Conservation (phyloP, 37 sponge, comb jelly and placozoan species). For the Diacarnus erythraeanus region DNA sequence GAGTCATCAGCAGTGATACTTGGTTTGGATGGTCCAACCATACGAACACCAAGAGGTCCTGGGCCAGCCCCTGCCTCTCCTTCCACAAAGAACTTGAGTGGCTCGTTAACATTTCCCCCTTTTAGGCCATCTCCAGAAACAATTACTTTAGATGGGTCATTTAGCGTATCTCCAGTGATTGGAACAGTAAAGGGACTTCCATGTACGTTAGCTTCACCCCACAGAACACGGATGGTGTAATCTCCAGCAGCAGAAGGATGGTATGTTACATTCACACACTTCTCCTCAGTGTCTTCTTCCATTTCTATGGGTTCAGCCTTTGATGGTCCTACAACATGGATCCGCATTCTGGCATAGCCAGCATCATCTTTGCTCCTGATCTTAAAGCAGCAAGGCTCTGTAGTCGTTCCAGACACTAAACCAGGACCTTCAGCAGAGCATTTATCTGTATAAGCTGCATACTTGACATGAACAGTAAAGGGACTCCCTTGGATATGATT, state of each 20-base stretch:
- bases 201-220: slow-evolving; percentile 86
- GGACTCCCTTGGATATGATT: slow-evolving; percentile 79
- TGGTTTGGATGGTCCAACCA: slow-evolving; percentile 87
- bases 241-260: slow-evolving; percentile 86
- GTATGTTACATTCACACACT: slow-evolving; percentile 72
- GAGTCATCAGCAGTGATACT: slow-evolving; percentile 75
- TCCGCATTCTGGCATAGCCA: slow-evolving; percentile 65
- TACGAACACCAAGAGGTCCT: slow-evolving; percentile 76
- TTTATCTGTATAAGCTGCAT: slow-evolving; percentile 83
- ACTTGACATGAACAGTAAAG: slow-evolving; percentile 70
- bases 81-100: slow-evolving; percentile 62
- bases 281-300: slow-evolving; percentile 61
- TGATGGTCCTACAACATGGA: slow-evolving; percentile 83
- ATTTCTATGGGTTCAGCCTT: slow-evolving; percentile 88
- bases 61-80: slow-evolving; percentile 78
- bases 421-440: slow-evolving; percentile 79
- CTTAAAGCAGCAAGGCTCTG: slow-evolving; percentile 62
- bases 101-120: slow-evolving; percentile 63
- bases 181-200: slow-evolving; percentile 86
- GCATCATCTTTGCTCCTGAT: slow-evolving; percentile 64
- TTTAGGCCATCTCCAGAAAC: slow-evolving; percentile 68
- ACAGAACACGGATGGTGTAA: slow-evolving; percentile 77
- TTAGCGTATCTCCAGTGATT: slow-evolving; percentile 61
- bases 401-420: slow-evolving; percentile 63
- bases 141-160: slow-evolving; percentile 64